Conservation (phyloP, 1,140 invertebrate species). For the Drosophila ercepeae region DNA sequence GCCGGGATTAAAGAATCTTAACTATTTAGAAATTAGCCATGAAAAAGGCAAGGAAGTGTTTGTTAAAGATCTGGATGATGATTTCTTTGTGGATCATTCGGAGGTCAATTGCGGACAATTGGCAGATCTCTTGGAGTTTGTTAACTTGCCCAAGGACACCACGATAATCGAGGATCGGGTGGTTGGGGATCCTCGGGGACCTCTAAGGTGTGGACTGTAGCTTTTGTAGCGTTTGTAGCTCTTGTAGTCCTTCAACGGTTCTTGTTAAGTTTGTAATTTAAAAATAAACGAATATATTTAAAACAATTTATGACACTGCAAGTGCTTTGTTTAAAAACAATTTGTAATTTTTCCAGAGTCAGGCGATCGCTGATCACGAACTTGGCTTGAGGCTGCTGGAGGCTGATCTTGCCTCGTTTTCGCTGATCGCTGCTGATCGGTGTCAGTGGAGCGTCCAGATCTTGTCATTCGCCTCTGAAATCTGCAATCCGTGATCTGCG, state of each 20-base stretch:
- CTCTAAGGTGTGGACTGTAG: conserved; percentile 9
- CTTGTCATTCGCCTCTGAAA: conserved; percentile 36
- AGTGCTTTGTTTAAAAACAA: not conserved
- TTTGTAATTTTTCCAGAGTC: conserved; percentile 3
- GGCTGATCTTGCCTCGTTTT: conserved; percentile 12
- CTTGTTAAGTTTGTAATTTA: no score
- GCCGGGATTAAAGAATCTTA: conserved; percentile 35
- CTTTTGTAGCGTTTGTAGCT: not conserved
- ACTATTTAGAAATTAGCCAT: conserved; percentile 45
- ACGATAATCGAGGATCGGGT: conserved; percentile 32
- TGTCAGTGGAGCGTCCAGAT: conserved; percentile 47
- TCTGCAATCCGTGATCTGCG: not conserved
- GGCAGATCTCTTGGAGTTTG: conserved; percentile 24
- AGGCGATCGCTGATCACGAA: conserved; percentile 5
- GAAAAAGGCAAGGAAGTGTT: conserved; percentile 44
- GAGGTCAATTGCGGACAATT: conserved; percentile 46
- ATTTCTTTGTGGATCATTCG: conserved; percentile 32
- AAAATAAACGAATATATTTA: not conserved
- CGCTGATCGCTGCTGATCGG: conserved; percentile 34
- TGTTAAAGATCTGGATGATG: conserved; percentile 48
- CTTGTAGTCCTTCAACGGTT: no score
- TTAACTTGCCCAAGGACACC: conserved; percentile 22
- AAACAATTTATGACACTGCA: not conserved
- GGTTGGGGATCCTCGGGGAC: conserved; percentile 3
- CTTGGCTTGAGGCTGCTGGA: not conserved